Conservation (phyloP, 2,797 vertebrate species). For the Falco concolor region DNA sequence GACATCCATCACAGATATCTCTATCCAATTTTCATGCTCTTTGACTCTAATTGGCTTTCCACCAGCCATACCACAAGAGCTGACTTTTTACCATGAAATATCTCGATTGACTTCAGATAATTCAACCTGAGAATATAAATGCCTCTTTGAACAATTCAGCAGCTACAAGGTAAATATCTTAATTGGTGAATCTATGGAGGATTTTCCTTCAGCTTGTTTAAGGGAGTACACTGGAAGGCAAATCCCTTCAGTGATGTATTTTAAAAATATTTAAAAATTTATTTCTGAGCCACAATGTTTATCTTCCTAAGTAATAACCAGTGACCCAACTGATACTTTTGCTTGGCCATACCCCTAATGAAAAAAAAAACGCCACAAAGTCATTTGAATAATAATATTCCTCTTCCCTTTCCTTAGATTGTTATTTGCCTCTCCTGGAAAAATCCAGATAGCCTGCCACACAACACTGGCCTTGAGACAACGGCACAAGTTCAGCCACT, state of each 20-base stretch:
- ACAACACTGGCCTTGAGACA: background rate
- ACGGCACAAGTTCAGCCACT: background rate
- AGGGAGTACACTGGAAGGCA: background rate
- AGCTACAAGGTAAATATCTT: background rate
- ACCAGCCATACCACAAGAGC: background rate
- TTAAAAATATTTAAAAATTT: background rate
- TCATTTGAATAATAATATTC: background rate
- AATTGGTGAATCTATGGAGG: background rate
- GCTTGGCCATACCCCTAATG: background rate
- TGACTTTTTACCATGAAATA: background rate
- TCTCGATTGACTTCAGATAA: background rate
- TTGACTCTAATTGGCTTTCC: background rate
- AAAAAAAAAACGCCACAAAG: background rate
- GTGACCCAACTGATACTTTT: background rate
- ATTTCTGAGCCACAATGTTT: background rate
- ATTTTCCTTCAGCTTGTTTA: background rate
- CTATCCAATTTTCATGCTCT: background rate
- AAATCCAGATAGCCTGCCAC: background rate
- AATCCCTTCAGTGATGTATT: background rate
- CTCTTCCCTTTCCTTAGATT: background rate
- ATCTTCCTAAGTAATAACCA: background rate
- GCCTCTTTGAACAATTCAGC: background rate
- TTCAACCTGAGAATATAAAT: background rate
- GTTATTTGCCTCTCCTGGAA: accelerated
- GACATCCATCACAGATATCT: background rate